Evolutionary conservation across 1,140 invertebrate genomes (phyloP), one percentile per base, ranked within the genome.

Genomic region (Cephus cinctus): DNA sequence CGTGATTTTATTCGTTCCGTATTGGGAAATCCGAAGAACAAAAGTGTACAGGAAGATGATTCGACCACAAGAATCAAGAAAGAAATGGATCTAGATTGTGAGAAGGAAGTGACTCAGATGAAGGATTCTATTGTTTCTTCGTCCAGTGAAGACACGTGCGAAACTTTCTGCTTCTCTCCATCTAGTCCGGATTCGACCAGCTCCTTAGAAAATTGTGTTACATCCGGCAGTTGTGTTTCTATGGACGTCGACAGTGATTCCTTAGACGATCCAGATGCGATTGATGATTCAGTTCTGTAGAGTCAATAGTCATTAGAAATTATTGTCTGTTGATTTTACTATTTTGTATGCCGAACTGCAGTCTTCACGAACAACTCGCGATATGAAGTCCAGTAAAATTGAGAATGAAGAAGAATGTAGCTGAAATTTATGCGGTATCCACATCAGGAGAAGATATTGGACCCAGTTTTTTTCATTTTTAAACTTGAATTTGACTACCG

Each of bases 1-100:
- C 67, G 66, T 21, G 66, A 70, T 12, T 78, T 77, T 41, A 67
- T 79, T 14, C 48, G 63, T 18, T 73, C 77, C 5, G 69, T 74
- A 1, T 56, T 73, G 27, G 75, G 50, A 14, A 77, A 78, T 53
- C 65, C 73, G 14, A 60, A 66, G 40, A 67, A 71, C 47, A 64
- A 55, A n/a, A n/a, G n/a, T n/a, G n/a, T n/a, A n/a, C n/a, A n/a
- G n/a, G n/a, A n/a, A n/a, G n/a, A n/a, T n/a, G n/a, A n/a, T n/a
- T n/a, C n/a, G n/a, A n/a, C n/a, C n/a, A n/a, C n/a, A n/a, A n/a
- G n/a, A n/a, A n/a, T n/a, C n/a, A n/a, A n/a, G n/a, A n/a, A n/a
- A n/a, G n/a, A n/a, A n/a, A n/a, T n/a, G n/a, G n/a, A n/a, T n/a
- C n/a, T n/a, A n/a, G n/a, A n/a, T n/a, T n/a, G n/a, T n/a, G 25